Percentiles rank a stretch among this genome's conserved stretches.
phyloP scores from a whole-genome alignment of 1,140 invertebrate species.

The Maniola jurtina region DNA sequence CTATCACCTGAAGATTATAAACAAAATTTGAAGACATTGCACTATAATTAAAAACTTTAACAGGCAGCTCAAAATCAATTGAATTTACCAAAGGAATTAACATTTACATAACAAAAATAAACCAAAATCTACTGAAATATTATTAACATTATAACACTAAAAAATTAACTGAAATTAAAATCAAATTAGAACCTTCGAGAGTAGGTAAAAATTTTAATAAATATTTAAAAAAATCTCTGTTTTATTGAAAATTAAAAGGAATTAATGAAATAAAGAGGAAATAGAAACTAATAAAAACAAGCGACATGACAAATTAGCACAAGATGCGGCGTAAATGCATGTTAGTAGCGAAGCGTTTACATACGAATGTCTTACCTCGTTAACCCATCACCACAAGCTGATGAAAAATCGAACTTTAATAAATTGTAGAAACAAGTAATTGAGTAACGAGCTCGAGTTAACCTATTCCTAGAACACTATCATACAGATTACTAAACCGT shows the following conservation, averaged over 20 bases:
- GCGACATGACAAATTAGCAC: slow-evolving; percentile 40
- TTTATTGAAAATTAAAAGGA: background rate
- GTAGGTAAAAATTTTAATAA: too few relatives aligned
- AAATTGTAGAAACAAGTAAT: slow-evolving; percentile 5
- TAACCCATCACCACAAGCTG: slow-evolving; percentile 70
- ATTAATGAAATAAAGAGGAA: slow-evolving; percentile 4
- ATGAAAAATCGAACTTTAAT: slow-evolving; percentile 45
- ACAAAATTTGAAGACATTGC: background rate
- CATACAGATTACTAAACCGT: slow-evolving; percentile 46
- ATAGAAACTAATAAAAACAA: slow-evolving; percentile 27
- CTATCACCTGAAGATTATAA: slow-evolving; percentile 74
- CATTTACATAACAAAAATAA: slow-evolving; percentile 6
- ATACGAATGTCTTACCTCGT: slow-evolving; percentile 59
- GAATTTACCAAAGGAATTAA: slow-evolving; percentile 26
- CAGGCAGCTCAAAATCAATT: slow-evolving; percentile 19
- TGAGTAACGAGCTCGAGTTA: slow-evolving; percentile 23
- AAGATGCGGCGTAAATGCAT: slow-evolving; percentile 54
- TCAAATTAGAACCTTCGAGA: too few relatives aligned
- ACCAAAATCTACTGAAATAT: slow-evolving; percentile 17
- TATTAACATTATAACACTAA: too few relatives aligned
- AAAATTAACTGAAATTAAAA: too few relatives aligned
- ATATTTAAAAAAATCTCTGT: too few relatives aligned
- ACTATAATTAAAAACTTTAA: slow-evolving; percentile 8
- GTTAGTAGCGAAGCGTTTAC: slow-evolving; percentile 56
- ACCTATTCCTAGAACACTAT: slow-evolving; percentile 34